Percentiles rank a stretch among this genome's conserved stretches.
These are phyloP conservation scores for Bombus superbus DNA, from an alignment of 1,140 invertebrate genomes.

Conservation along the genomic window DNA sequence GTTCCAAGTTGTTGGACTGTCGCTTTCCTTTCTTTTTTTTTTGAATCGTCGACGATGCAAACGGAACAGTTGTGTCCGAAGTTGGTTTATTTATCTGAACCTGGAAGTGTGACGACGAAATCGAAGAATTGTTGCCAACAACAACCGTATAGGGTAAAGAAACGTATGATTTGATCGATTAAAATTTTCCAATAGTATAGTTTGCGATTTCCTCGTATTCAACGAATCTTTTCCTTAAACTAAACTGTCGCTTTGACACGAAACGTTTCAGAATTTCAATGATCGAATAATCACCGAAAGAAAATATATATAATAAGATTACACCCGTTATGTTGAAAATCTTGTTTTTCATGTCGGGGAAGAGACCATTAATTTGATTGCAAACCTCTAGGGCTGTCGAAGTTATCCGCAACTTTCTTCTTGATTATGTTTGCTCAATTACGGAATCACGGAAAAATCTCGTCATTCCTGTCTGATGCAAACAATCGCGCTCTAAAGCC, in stretches of 20 bases:
- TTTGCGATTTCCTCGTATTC: not conserved
- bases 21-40: fast-evolving
- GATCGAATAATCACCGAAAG: not conserved
- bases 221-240: not conserved
- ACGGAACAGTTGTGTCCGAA: not conserved
- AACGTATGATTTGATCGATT: not conserved
- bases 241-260: not conserved
- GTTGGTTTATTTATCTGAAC: not conserved
- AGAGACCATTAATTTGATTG: constrained; percentile 5
- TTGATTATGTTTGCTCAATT: constrained; percentile 23
- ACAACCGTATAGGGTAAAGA: not conserved
- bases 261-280: not conserved
- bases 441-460: not conserved
- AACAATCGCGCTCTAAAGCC: not conserved
- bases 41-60: too few species aligned
- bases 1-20: too few species aligned
- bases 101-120: not conserved
- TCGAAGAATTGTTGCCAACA: not conserved
- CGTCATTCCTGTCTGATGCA: not conserved
- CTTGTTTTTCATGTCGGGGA: not conserved
- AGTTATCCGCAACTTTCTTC: constrained; percentile 30
- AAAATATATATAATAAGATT: not conserved
- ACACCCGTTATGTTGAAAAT: not conserved
- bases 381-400: constrained; percentile 42
- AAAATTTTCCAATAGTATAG: not conserved